Conservation (phyloP, 1,140 invertebrate genomes). For the Papilio helenus region DNA sequence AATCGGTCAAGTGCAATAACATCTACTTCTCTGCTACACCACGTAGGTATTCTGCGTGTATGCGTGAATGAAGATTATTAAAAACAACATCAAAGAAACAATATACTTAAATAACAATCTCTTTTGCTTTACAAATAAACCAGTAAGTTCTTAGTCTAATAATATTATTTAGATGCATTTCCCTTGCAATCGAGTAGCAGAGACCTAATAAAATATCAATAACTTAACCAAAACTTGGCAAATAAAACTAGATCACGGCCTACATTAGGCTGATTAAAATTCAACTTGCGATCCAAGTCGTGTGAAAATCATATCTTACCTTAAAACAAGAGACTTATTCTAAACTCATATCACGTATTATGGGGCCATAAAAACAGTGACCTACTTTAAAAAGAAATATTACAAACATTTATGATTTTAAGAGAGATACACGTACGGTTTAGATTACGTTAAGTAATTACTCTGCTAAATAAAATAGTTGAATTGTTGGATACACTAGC, state of each 20-base stretch:
- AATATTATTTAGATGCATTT: background rate
- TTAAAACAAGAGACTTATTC: slow-evolving; percentile 7
- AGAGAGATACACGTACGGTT: too few species aligned
- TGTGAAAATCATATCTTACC: slow-evolving; percentile 25
- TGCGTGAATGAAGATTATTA: too few species aligned
- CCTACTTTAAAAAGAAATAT: background rate
- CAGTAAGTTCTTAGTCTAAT: too few species aligned
- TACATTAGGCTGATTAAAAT: background rate
- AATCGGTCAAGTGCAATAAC: background rate
- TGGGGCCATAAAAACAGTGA: slow-evolving; percentile 14
- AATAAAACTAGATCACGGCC: slow-evolving; percentile 5
- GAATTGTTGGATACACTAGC: too few species aligned
- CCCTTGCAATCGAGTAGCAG: background rate
- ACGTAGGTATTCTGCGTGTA: too few species aligned
- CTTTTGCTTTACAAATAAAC: too few species aligned
- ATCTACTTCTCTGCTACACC: too few species aligned
- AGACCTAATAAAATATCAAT: background rate
- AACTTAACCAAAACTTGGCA: slow-evolving; percentile 1
- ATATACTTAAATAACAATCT: background rate
- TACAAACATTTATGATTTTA: background rate
- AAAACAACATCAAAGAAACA: background rate
- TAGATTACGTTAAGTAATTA: too few species aligned
- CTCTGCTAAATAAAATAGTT: too few species aligned
- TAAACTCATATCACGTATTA: slow-evolving; percentile 22
- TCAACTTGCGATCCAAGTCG: slow-evolving; percentile 27